Evolutionary conservation across 2,113 vertebrate genomes (phyloP), one percentile per base, ranked within the genome.

Genomic region (Lampris incognitus): DNA sequence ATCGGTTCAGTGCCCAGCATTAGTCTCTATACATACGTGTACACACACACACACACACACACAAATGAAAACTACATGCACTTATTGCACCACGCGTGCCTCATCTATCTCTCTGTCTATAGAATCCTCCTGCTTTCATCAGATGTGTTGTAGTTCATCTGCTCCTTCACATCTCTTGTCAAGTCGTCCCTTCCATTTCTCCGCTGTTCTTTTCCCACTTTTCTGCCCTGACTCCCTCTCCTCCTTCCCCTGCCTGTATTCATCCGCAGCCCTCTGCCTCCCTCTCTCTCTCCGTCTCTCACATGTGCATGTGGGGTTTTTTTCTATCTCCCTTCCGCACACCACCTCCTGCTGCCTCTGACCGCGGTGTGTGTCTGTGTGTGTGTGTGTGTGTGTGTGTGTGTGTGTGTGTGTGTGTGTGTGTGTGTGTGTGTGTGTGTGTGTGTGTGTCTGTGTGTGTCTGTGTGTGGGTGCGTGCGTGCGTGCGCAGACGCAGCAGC

Each of bases 401-500:
- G 6, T 42, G 8, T 60, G 56, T 10, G 24, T n/a, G n/a, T n/a
- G n/a, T n/a, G n/a, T n/a, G 58, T 54, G 72, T 82, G 71, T 78
- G 24, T 24, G 24, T 24, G 0, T 24, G 24, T 24, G 24, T 24
- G 24, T 52, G 13, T 3, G 10, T 50, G 2, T 2, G 1, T 50
- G 6, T 50, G 49, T 55, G 9, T 5, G 0, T 42, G 6, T 42
- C n/a, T n/a, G n/a, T n/a, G n/a, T n/a, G n/a, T n/a, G n/a, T n/a
- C n/a, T n/a, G n/a, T n/a, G n/a, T n/a, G n/a, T n/a, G n/a, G n/a
- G n/a, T n/a, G n/a, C n/a, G n/a, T n/a, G n/a, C n/a, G 8, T 60
- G 56, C 8, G 24, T 24, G 24, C 59, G 84, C 71, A 64, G 70
- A 81, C 66, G 62, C 75, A 72, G 56, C 71, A 51, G 66, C 70